Evolutionary conservation across 2,888 invertebrate species (phyloP).

Genomic region (Prenolepis imparis): DNA sequence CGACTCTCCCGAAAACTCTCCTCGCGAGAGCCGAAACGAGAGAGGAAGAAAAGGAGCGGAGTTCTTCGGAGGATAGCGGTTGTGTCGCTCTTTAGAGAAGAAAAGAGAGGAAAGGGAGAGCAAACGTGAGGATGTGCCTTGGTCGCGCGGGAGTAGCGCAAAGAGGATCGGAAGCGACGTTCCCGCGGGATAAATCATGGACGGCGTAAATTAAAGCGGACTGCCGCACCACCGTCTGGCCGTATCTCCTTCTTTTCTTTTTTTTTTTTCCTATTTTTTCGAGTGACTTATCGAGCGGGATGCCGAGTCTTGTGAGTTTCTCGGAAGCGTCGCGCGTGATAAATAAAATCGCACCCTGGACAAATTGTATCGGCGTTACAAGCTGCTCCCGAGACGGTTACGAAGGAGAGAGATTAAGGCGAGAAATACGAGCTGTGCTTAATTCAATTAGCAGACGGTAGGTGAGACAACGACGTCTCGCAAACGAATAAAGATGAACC

Average conservation of each 20-base stretch:
- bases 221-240: conserved; percentile 30
- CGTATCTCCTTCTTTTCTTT: conserved; percentile 24
- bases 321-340: conserved; percentile 70
- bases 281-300: conserved; percentile 77
- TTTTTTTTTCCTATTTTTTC: conserved; percentile 54
- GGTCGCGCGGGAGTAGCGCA: conserved; percentile 45
- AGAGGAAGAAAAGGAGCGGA: conserved; percentile 51
- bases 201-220: conserved; percentile 79
- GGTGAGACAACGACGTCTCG: conserved; percentile 35
- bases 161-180: conserved; percentile 71
- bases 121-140: conserved; percentile 24
- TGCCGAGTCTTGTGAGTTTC: conserved; percentile 59
- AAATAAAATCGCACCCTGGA: conserved; percentile 75
- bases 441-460: conserved; percentile 68
- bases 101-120: conserved; percentile 5
- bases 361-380: conserved; percentile 78
- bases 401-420: conserved; percentile 53
- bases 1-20: conserved; percentile 75
- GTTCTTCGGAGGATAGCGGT: neutral
- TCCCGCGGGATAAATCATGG: conserved; percentile 78
- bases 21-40: conserved; percentile 52
- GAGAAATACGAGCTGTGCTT: conserved; percentile 65
- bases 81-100: neutral
- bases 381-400: conserved; percentile 31
- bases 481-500: neutral